Base-by-base conservation (phyloP, 2,113 vertebrate species). In the Pterocles burchelli region DNA sequence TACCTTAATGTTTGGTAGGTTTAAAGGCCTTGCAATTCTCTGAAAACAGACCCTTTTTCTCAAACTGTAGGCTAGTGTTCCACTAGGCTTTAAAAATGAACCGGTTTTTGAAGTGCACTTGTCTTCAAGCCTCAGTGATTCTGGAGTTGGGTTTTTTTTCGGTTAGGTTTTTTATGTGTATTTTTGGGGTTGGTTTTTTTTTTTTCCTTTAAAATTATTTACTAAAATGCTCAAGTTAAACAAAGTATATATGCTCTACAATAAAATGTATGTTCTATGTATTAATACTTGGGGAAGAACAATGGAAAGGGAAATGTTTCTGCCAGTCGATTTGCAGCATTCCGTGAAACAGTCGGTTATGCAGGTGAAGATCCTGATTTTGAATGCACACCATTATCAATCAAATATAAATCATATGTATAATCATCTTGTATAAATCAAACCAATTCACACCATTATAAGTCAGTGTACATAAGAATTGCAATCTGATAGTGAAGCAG, bases 61-160 rank as follows among this genome's bases (percentile, higher is more conserved):
- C 10, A 48, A 33, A 52, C 11, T 17, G 17, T 29, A 51, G 33
- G 15, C 34, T 90, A 34, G 13, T 59, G 17, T 93, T 89, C 33
- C 29, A 33, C 17, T 61, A 66, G 59, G n/a, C 59, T 81, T 83
- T 77, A 41, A 91, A 90, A 82, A 17, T 34, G 4, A 66, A 29
- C 28, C 66, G 19, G 31, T 85, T 66, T 85, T 91, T 77, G 16
- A 88, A 89, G 36, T n/a, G 26, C 54, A 33, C 13, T 87, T 85
- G 8, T 36, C 36, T 85, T 93, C 49, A 80, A 55, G 11, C 7
- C 48, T 91, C 11, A 15, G 25, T 1, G 3, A 48, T 91, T 68
- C 8, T 29, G 7, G 2, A 24, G 5, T 4, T 8, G 9, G 4
- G 2, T 4, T 36, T 22, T 51, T 33, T 74, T 31, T 5, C 15